phyloP scores from a whole-genome alignment of 2,113 vertebrate genomes.

The Pycnonotus jocosus region DNA sequence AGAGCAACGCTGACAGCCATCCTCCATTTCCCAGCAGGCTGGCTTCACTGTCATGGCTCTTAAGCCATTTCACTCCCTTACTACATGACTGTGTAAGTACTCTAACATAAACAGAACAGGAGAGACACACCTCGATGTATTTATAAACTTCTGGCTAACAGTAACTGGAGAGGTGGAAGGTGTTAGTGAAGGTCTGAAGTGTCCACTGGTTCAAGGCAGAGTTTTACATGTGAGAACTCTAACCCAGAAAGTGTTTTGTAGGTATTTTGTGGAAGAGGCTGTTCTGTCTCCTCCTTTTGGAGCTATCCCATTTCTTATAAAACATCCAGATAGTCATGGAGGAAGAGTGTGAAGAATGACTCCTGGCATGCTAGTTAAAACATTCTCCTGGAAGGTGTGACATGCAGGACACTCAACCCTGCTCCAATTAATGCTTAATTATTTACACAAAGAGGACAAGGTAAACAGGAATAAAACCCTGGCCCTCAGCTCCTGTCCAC shows the following conservation, averaged over 20 bases:
- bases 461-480: background rate
- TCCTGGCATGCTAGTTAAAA: slow-evolving; percentile 9
- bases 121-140: background rate
- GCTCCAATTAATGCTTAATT: slow-evolving; percentile 12
- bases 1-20: background rate
- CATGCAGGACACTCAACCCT: background rate
- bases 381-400: slow-evolving; percentile 42
- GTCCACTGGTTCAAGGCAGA: background rate
- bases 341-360: slow-evolving; percentile 27
- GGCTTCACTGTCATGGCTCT: background rate
- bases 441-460: background rate
- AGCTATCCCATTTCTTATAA: background rate
- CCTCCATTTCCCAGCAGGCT: background rate
- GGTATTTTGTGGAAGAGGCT: background rate
- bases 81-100: background rate
- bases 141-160: background rate
- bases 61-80: background rate
- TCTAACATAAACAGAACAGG: background rate
- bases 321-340: background rate
- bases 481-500: background rate
- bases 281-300: background rate
- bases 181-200: background rate
- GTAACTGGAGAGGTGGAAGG: background rate
- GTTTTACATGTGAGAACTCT: background rate
- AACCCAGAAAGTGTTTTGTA: background rate